These are phyloP conservation scores for Malurus splendens DNA, from an alignment of 2,797 vertebrate species.

Conservation along the genomic window DNA sequence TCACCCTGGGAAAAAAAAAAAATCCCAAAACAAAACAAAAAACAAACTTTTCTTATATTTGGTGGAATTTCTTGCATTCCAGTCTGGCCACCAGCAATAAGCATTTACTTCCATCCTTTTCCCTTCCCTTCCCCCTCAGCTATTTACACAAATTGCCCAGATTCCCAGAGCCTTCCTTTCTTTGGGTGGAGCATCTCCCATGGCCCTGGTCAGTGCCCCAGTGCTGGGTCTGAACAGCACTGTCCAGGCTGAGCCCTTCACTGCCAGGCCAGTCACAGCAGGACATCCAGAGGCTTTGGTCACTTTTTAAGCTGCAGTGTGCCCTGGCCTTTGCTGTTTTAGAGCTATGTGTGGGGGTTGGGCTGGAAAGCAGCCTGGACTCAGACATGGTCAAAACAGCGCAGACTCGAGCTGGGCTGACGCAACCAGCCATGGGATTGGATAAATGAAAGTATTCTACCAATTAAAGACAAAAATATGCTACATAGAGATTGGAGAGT, in stretches of 20 bases:
- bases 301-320: not conserved
- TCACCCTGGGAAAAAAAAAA: fast-evolving
- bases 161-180: not conserved
- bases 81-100: not conserved
- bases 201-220: fast-evolving
- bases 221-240: not conserved
- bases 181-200: not conserved
- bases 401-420: too few relatives aligned
- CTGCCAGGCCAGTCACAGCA: fast-evolving
- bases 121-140: not conserved
- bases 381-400: too few relatives aligned
- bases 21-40: too few relatives aligned
- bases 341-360: too few relatives aligned
- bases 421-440: too few relatives aligned
- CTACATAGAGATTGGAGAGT: too few relatives aligned
- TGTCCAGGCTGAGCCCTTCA: fast-evolving
- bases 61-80: not conserved
- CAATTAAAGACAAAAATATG: too few relatives aligned
- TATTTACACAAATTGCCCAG: not conserved
- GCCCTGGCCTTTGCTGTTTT: too few relatives aligned
- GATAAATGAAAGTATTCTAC: too few relatives aligned
- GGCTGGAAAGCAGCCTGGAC: too few relatives aligned
- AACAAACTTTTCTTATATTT: not conserved
- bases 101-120: not conserved
- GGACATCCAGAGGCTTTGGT: not conserved